phyloP scores from a whole-genome alignment of 2,113 vertebrate species.

The Lampris megalopsis region DNA sequence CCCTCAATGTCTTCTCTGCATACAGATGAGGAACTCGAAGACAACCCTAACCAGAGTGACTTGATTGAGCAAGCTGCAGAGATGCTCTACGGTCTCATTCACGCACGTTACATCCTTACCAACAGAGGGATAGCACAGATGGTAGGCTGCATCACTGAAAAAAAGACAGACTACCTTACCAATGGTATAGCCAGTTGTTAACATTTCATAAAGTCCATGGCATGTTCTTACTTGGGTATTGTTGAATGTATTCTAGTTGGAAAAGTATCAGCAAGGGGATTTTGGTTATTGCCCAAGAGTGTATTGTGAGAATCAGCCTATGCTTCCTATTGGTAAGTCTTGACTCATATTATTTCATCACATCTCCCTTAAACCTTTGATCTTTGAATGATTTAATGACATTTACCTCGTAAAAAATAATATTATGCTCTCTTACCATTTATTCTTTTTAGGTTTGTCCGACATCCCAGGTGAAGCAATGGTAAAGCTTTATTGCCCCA shows the following conservation, averaged over 20 bases:
- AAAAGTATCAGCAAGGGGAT: conserved; percentile 95
- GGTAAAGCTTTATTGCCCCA: conserved; percentile 96
- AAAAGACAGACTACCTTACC: not conserved
- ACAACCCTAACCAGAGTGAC: conserved; percentile 94
- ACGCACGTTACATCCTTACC: conserved; percentile 94
- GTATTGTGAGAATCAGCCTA: conserved; percentile 95
- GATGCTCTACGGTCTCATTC: conserved; percentile 94
- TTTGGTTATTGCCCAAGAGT: conserved; percentile 94
- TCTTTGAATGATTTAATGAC: not conserved
- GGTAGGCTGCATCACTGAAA: conserved; percentile 73
- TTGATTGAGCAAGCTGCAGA: conserved; percentile 94
- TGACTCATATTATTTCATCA: not conserved
- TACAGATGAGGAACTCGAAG: conserved; percentile 92
- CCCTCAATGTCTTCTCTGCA: conserved; percentile 1
- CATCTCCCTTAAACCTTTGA: not conserved
- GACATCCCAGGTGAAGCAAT: conserved; percentile 95
- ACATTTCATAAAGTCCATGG: not conserved
- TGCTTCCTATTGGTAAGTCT: conserved; percentile 92
- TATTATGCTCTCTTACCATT: not conserved
- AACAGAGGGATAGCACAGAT: conserved; percentile 95
- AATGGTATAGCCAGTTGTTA: no score
- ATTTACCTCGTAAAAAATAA: no score
- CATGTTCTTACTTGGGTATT: not conserved
- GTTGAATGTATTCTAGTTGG: conserved; percentile 78
- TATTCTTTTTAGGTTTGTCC: conserved; percentile 83